A percentile compares a stretch with the other conserved stretches of the same genome.
Evolutionary conservation across 2,797 vertebrate genomes (phyloP).

Genomic region (Chaetophractus vellerosus): DNA sequence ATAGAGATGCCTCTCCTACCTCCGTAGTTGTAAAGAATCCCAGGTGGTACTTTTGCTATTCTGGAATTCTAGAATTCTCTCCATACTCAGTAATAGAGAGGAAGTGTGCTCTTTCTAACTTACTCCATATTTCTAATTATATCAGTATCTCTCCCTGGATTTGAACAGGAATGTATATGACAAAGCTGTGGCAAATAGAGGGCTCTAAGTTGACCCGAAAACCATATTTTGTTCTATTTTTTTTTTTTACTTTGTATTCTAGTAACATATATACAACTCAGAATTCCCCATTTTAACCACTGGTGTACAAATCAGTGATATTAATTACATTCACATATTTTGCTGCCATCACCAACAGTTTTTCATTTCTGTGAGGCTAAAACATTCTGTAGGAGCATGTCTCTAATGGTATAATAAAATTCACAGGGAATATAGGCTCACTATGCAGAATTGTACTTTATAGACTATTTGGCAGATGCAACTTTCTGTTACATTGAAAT

Average conservation of each 20-base stretch:
- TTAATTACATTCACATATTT: no score
- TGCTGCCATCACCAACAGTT: no score
- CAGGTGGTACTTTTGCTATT: neutral
- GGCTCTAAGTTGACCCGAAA: neutral
- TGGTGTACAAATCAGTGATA: no score
- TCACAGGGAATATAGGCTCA: neutral
- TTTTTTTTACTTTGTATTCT: no score
- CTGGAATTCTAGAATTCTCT: neutral
- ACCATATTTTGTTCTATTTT: neutral
- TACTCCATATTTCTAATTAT: neutral
- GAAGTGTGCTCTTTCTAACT: neutral
- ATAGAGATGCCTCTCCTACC: neutral
- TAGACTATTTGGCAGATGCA: neutral
- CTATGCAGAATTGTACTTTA: neutral
- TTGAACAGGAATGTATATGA: neutral
- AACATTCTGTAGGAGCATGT: neutral
- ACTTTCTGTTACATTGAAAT: neutral
- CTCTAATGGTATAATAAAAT: neutral
- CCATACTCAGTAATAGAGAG: neutral
- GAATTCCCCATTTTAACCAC: no score
- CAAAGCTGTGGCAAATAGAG: neutral
- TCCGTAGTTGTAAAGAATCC: neutral
- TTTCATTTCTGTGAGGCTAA: neutral
- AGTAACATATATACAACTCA: no score
- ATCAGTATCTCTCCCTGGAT: neutral